Evolutionary conservation across 2,888 invertebrate species (phyloP), one percentile per base, ranked within the genome.

Genomic region (Agrochola lota): DNA sequence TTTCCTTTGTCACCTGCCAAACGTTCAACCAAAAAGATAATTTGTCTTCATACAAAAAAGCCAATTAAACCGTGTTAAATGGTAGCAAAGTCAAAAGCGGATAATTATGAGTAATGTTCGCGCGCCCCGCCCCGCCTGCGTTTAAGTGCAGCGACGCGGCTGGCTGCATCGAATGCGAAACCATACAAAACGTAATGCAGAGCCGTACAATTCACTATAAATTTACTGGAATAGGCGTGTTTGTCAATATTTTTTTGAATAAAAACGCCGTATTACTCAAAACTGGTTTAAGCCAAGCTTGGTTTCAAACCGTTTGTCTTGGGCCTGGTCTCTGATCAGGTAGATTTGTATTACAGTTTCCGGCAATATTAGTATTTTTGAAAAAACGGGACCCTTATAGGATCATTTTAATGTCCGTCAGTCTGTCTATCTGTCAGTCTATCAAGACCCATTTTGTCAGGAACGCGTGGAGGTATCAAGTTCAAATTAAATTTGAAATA

Each of bases 121-220:
- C 70, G 69, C 66, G 87, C 83, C 80, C 87, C 91, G 90, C 92
- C 91, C 88, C 78, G 89, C 81, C 91, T 92, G 93, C 87, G 80
- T 84, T 74, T 91, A 90, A 92, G 89, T 91, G 90, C 90, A 88
- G 76, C 70, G 68, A 74, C 74, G 80, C 74, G 80, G 76, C 71
- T 72, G 80, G 78, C 78, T 77, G 84, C 87, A 88, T 83, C 78
- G 75, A 87, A 84, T 83, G 85, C 67, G 87, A 88, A 89, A 83
- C 87, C 88, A 80, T 89, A 89, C 84, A 87, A 87, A 84, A 75
- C 80, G 75, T 80, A 78, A 74, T 82, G 77, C 74, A 84, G 46
- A 80, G 40, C 84, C 75, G 46, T 83, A 87, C 81, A 80, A 79
- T 82, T 71, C 30, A 76, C 70, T 64, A 76, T 86, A 86, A 78